phyloP scores from a whole-genome alignment of 1,140 invertebrate genomes.

The Epicauta chinensis region DNA sequence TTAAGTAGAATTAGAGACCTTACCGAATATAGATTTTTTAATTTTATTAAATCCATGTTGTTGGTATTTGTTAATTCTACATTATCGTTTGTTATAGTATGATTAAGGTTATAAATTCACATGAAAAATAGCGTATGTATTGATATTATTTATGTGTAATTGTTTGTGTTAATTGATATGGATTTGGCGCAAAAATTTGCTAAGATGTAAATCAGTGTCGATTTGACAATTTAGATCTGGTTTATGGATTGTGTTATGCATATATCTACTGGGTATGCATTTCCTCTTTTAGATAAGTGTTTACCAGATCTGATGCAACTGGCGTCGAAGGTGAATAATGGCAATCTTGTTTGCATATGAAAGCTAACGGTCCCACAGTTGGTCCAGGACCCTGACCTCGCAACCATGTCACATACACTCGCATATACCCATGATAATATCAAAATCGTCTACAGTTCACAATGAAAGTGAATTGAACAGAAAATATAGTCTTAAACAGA shows the following conservation, averaged over 20 bases:
- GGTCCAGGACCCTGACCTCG: slow-evolving; percentile 17
- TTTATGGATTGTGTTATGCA: slow-evolving; percentile 4
- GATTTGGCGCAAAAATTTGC: background rate
- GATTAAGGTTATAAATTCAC: too few relatives aligned
- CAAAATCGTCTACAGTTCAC: slow-evolving; percentile 12
- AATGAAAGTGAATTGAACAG: slow-evolving; percentile 20
- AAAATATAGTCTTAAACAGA: slow-evolving; percentile 6
- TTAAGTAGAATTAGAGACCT: too few relatives aligned
- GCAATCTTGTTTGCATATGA: slow-evolving; percentile 39
- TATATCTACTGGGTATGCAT: slow-evolving; percentile 9
- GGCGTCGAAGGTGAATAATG: slow-evolving; percentile 37
- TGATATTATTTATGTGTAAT: too few relatives aligned
- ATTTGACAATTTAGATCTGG: too few relatives aligned
- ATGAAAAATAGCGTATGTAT: too few relatives aligned
- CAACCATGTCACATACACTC: slow-evolving; percentile 24
- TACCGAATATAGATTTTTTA: too few relatives aligned
- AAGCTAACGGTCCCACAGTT: slow-evolving; percentile 26
- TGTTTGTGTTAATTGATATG: too few relatives aligned
- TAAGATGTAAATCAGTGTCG: slow-evolving; percentile 6
- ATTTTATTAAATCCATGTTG: too few relatives aligned
- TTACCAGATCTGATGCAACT: slow-evolving; percentile 22
- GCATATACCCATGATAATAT: slow-evolving; percentile 21
- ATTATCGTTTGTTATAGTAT: too few relatives aligned
- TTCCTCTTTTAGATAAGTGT: slow-evolving; percentile 25
- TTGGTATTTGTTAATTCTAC: too few relatives aligned